Evolutionary conservation across 2,113 vertebrate genomes (phyloP).

Genomic region (Loxodonta africana): DNA sequence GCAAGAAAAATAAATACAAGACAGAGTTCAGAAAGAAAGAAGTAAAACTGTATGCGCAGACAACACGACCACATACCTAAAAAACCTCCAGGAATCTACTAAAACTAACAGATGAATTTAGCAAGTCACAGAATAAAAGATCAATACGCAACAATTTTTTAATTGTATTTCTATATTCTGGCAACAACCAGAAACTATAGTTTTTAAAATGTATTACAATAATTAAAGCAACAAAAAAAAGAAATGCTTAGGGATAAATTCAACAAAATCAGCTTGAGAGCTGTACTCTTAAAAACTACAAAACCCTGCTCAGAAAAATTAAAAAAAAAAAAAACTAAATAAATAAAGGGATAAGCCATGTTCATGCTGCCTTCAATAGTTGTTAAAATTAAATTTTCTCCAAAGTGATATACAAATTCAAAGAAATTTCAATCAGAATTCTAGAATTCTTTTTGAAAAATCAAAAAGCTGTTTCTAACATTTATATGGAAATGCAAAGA

Average conservation of each 20-base stretch:
- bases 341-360: neutral
- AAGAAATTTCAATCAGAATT: too few relatives aligned
- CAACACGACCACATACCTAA: too few relatives aligned
- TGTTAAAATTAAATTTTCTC: too few relatives aligned
- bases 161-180: too few relatives aligned
- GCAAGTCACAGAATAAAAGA: neutral
- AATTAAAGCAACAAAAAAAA: neutral
- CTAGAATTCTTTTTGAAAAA: too few relatives aligned
- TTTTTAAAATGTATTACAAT: neutral
- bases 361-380: too few relatives aligned
- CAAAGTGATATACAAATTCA: too few relatives aligned
- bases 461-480: too few relatives aligned
- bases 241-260: neutral
- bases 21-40: too few relatives aligned
- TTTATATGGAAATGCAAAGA: too few relatives aligned
- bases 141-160: neutral
- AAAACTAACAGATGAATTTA: neutral
- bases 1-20: too few relatives aligned
- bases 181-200: neutral
- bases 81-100: neutral
- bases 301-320: neutral
- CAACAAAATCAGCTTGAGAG: neutral
- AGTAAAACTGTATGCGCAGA: too few relatives aligned
- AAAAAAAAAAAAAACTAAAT: neutral
- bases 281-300: neutral